Base-by-base conservation (phyloP, 2,113 vertebrate species). In the Agelaius phoeniceus region DNA sequence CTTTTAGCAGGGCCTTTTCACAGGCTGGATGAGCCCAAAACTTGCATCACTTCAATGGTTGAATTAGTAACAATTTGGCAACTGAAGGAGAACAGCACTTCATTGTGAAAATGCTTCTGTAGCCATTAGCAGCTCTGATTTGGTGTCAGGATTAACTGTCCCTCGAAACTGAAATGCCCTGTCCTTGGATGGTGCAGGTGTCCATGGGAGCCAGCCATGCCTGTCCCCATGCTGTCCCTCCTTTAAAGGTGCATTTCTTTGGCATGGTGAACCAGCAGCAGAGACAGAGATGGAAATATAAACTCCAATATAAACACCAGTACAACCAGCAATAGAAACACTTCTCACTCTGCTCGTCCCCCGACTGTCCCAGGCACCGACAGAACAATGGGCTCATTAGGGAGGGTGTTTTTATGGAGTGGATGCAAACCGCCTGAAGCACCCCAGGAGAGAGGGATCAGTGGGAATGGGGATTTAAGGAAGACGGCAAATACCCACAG, bases 41-140 rank as follows among this genome's bases (percentile, higher is more conserved):
- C 73, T 57, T 28, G 11, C 23, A 21, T 67, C 48, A 28, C 43
- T 71, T 81, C 58, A 66, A 0, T 82, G 72, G 46, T 5, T 85
- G 69, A 78, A 74, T 90, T 89, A 77, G 46, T 26, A 69, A 51
- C 35, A 66, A 58, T 91, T 92, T 87, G 39, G 43, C 75, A 92
- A 35, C 28, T 46, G 81, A 89, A 87, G 90, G 86, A 65, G 49
- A 90, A 9, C 90, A 69, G 69, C 58, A 31, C 22, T 86, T 90
- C 63, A 26, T 81, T 75, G 73, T 89, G 83, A 73, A 74, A 93
- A 93, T 12, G 55, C 71, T 67, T 66, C 58, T 82, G 88, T 93
- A 96, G 68, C 83, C 85, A 80, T 90, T 87, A 91, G 76, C 61
- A 94, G 74, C 74, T 95, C 55, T 82, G 89, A 89, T 84, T 72